Base-by-base conservation (phyloP, 2,797 vertebrate genomes). In the Phrynocephalus vlangalii region DNA sequence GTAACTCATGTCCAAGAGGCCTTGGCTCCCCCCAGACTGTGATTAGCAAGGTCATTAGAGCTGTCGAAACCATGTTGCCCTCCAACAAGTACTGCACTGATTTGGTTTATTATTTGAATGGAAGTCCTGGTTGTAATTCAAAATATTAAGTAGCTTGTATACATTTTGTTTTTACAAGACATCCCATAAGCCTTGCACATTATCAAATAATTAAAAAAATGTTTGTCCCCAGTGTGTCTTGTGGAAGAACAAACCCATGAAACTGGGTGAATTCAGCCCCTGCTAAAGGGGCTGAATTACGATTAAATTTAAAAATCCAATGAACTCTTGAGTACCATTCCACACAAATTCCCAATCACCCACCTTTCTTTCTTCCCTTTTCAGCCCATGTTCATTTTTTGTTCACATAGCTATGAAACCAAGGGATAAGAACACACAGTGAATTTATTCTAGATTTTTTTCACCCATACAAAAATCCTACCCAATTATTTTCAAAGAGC, bases 41-140 rank as follows among this genome's bases (percentile, higher is more conserved):
- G 94, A 94, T 94, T 94, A 95, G 91, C 90, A 89, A 94, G 88
- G 60, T 92, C 83, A 92, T 92, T 93, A 91, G 89, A 92, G 76
- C 90, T 89, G 80, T 90, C 94, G 93, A 96, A 94, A 75, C 84
- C 81, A 94, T 93, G 92, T 95, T 92, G 75, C 79, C 89, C 83
- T 88, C 88, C 68, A 13, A 89, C 83, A 92, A 94, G 85, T 56
- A 83, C 85, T 83, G 90, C 86, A 50, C 89, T 91, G 91, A 80
- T 22, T 83, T 33, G 83, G 60, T 63, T 63, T 63, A 83, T 0
- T 92, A 79, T 91, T 92, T 52, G 95, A 90, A 60, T 68, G 84
- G 85, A 92, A 91, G 90, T 6, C 88, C 84, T 84, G 60, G 63
- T 81, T 86, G 94, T 89, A 66, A 88, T 70, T 72, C 93, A 87